Evolutionary conservation across 2,113 vertebrate species (phyloP).

Genomic region (Pachycephala philippinensis): DNA sequence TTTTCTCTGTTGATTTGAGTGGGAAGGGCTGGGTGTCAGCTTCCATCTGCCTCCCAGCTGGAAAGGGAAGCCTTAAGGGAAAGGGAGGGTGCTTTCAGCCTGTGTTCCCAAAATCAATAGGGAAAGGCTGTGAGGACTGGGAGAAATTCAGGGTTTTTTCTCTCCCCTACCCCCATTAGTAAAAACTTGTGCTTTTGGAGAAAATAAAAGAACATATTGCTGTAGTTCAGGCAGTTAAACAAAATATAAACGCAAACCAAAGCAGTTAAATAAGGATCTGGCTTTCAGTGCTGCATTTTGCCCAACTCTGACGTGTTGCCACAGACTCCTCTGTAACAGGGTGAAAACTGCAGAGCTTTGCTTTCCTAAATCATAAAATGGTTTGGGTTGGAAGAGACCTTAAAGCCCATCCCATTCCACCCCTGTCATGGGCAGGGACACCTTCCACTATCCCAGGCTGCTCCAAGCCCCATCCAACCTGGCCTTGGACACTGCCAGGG

Average conservation of each 20-base stretch:
- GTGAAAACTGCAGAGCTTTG: neutral
- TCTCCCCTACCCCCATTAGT: neutral
- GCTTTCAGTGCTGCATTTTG: neutral
- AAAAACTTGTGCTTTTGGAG: neutral
- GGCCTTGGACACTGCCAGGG: neutral
- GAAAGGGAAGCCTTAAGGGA: neutral
- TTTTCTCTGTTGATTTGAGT: neutral
- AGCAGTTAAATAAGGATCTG: neutral
- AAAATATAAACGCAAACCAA: neutral
- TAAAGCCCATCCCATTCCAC: neutral
- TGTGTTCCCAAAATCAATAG: neutral
- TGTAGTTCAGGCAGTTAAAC: neutral
- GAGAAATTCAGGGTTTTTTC: neutral
- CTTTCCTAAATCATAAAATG: neutral
- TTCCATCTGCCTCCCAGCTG: constrained; percentile 5
- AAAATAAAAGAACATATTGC: neutral
- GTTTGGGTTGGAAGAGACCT: neutral
- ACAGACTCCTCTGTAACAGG: fast-evolving
- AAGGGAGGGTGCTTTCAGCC: neutral
- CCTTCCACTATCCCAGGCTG: neutral
- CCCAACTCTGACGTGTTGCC: fast-evolving
- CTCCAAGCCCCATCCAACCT: fast-evolving
- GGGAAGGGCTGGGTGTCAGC: neutral
- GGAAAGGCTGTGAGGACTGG: neutral
- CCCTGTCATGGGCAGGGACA: neutral